A percentile compares a stretch with the other conserved stretches of the same genome.
phyloP scores from a whole-genome alignment of 2,888 invertebrate genomes.

The Pteria penguin region DNA sequence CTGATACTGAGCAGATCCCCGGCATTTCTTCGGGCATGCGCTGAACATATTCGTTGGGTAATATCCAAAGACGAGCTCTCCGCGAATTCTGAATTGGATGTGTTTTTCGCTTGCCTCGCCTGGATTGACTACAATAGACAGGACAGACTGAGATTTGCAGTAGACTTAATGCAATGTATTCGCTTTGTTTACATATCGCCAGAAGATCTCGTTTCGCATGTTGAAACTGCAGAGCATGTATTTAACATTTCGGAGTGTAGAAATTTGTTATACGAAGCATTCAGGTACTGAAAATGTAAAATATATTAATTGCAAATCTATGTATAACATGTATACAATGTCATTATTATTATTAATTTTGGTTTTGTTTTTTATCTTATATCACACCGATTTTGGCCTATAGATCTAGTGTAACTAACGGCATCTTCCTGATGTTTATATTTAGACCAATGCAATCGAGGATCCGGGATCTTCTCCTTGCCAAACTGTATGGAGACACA shows the following conservation, averaged over 20 bases:
- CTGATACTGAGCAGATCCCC: conserved; percentile 49
- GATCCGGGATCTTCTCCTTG: too few relatives aligned
- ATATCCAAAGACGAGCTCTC: conserved; percentile 59
- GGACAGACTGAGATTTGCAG: conserved; percentile 54
- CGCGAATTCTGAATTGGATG: conserved; percentile 59
- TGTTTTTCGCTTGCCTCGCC: conserved; percentile 63
- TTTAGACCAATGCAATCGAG: too few relatives aligned
- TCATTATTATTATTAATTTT: too few relatives aligned
- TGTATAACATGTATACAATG: too few relatives aligned
- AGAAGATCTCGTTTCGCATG: conserved; percentile 61
- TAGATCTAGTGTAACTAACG: too few relatives aligned
- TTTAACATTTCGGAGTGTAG: conserved; percentile 59
- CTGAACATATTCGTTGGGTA: conserved; percentile 53
- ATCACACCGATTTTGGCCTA: too few relatives aligned
- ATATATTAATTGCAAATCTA: background rate
- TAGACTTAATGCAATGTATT: conserved; percentile 59
- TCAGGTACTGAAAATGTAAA: conserved; percentile 49
- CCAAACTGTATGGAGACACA: too few relatives aligned
- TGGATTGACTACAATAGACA: conserved; percentile 68
- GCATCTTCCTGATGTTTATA: too few relatives aligned
- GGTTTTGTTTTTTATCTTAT: too few relatives aligned
- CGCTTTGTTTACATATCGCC: conserved; percentile 64
- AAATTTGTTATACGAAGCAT: conserved; percentile 60
- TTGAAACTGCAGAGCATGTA: conserved; percentile 61
- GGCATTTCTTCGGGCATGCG: conserved; percentile 54